These are phyloP conservation scores for Pteronotus mesoamericanus DNA, from an alignment of 2,797 vertebrate species.

Conservation along the genomic window DNA sequence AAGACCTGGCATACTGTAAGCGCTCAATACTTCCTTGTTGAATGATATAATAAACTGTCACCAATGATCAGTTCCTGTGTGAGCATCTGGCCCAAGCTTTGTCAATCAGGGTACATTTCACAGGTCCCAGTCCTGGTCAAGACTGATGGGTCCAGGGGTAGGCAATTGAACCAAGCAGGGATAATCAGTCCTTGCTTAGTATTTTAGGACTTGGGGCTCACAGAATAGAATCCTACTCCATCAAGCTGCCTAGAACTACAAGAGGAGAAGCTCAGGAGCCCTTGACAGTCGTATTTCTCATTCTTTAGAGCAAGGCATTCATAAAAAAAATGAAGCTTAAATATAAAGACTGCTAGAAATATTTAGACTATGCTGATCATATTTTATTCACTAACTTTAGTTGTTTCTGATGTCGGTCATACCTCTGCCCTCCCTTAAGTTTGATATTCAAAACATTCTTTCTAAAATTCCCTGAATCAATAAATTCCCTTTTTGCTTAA, in stretches of 20 bases:
- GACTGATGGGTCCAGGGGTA: neutral
- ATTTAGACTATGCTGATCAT: neutral
- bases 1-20: neutral
- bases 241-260: neutral
- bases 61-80: neutral
- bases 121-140: neutral
- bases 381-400: neutral
- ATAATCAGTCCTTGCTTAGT: neutral
- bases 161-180: neutral
- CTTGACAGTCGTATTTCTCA: neutral
- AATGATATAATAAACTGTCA: neutral
- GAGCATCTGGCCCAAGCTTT: neutral
- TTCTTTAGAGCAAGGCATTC: neutral
- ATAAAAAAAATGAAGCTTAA: slow-evolving; percentile 48
- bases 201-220: neutral
- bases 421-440: neutral
- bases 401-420: neutral
- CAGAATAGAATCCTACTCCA: neutral
- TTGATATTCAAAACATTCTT: neutral
- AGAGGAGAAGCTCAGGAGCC: neutral
- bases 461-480: neutral
- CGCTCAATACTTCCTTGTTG: neutral
- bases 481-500: neutral
- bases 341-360: neutral
- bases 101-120: neutral